A percentile compares a stretch with the other conserved stretches of the same genome.
Conservation (phyloP, 2,888 invertebrate genomes). For the Drosophila stalkeri region DNA sequence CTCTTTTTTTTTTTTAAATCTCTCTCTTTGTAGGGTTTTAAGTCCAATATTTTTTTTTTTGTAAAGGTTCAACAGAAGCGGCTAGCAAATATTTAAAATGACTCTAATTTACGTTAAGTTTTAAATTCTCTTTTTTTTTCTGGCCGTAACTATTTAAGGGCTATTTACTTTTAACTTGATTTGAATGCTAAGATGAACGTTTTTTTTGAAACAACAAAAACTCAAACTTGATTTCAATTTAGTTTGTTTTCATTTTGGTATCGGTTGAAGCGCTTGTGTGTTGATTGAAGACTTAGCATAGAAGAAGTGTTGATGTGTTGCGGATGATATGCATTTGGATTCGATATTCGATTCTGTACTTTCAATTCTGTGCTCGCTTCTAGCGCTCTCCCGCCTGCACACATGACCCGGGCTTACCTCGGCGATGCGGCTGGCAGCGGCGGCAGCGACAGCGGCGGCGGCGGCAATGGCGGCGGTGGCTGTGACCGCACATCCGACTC, state of each 20-base stretch:
- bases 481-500: constrained; percentile 81
- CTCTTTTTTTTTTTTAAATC: constrained; percentile 9
- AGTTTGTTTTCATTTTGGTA: neutral
- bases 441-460: constrained; percentile 76
- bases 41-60: constrained; percentile 51
- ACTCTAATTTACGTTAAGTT: constrained; percentile 32
- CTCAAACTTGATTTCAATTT: constrained; percentile 25
- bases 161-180: constrained; percentile 43
- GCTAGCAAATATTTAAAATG: constrained; percentile 14
- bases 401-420: constrained; percentile 79
- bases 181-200: constrained; percentile 8
- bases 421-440: constrained; percentile 81
- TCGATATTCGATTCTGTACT: constrained; percentile 28
- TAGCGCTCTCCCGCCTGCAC: constrained; percentile 47
- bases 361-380: constrained; percentile 57
- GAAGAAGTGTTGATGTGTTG: constrained; percentile 69
- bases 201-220: constrained; percentile 33
- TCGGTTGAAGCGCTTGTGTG: constrained; percentile 45
- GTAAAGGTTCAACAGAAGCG: constrained; percentile 37
- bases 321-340: constrained; percentile 61
- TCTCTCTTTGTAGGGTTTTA: constrained; percentile 56
- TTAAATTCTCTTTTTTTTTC: neutral
- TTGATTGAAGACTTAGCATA: constrained; percentile 83
- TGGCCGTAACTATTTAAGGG: constrained; percentile 66
- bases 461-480: constrained; percentile 76